phyloP scores from a whole-genome alignment of 2,113 vertebrate genomes.

The Galeopterus variegatus region DNA sequence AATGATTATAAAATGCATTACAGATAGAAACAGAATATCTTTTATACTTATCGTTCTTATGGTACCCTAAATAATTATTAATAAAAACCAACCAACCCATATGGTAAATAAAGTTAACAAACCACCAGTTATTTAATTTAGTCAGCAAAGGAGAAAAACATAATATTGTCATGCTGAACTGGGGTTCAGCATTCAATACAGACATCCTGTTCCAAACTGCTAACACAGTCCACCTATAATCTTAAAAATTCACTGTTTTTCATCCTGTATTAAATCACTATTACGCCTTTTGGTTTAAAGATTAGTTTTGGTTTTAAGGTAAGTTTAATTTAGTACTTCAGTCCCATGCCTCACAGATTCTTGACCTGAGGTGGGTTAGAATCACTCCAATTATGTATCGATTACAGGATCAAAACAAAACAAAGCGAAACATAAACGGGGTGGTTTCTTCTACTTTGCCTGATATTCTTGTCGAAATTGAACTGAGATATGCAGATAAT shows the following conservation, averaged over 20 bases:
- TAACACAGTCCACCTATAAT: neutral
- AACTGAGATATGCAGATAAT: neutral
- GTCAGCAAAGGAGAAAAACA: conserved; percentile 68
- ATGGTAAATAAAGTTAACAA: conserved; percentile 81
- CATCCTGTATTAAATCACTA: conserved; percentile 26
- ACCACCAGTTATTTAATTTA: conserved; percentile 80
- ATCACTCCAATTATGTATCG: conserved; percentile 55
- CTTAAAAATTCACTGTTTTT: conserved; percentile 46
- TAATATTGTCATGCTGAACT: neutral
- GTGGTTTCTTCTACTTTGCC: neutral
- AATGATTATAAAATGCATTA: conserved; percentile 91
- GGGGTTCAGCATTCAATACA: neutral
- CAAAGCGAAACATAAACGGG: neutral
- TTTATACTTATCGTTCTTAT: conserved; percentile 78
- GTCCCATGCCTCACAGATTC: conserved; percentile 25
- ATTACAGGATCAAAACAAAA: conserved; percentile 1
- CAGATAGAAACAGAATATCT: conserved; percentile 84
- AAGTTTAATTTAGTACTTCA: conserved; percentile 68
- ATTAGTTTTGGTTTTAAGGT: conserved; percentile 77
- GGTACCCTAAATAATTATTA: conserved; percentile 85
- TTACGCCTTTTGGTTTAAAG: conserved; percentile 62
- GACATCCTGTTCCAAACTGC: neutral
- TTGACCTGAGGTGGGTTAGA: neutral
- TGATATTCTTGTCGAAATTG: neutral
- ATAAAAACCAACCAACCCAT: conserved; percentile 78